phyloP scores from a whole-genome alignment of 2,888 invertebrate species.

The Neoascia interrupta region DNA sequence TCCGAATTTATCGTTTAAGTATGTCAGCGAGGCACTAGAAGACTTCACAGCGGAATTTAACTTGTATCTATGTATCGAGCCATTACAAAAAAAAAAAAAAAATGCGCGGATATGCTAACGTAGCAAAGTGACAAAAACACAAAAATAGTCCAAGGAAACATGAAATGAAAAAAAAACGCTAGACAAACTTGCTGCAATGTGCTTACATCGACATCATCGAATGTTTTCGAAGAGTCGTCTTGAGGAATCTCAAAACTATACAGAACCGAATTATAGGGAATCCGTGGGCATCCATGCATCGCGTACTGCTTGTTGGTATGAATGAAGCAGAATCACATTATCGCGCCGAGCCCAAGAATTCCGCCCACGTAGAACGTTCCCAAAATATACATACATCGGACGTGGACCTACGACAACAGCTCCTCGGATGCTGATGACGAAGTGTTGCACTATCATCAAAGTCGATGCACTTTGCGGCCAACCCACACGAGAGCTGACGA shows the following conservation, averaged over 20 bases:
- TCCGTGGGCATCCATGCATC: constrained; percentile 48
- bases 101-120: constrained; percentile 21
- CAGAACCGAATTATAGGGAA: constrained; percentile 57
- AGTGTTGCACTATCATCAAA: constrained; percentile 39
- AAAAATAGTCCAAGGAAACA: constrained; percentile 66
- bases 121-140: constrained; percentile 33
- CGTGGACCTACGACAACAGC: constrained; percentile 66
- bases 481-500: no score
- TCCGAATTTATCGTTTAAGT: no score
- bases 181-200: constrained; percentile 35
- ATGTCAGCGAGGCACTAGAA: constrained; percentile 45
- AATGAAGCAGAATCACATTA: constrained; percentile 57
- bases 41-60: constrained; percentile 36
- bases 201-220: constrained; percentile 40
- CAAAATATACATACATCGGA: constrained; percentile 54
- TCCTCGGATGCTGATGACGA: constrained; percentile 62
- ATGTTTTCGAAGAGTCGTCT: constrained; percentile 24
- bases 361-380: constrained; percentile 51
- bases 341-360: constrained; percentile 42
- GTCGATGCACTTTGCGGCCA: constrained; percentile 66
- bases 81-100: no score
- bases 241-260: constrained; percentile 33
- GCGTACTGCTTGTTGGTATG: constrained; percentile 18
- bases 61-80: constrained; percentile 20
- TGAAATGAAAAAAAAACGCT: constrained; percentile 42